Evolutionary conservation across 1,140 invertebrate genomes (phyloP).

Genomic region (Drosophila burlai): DNA sequence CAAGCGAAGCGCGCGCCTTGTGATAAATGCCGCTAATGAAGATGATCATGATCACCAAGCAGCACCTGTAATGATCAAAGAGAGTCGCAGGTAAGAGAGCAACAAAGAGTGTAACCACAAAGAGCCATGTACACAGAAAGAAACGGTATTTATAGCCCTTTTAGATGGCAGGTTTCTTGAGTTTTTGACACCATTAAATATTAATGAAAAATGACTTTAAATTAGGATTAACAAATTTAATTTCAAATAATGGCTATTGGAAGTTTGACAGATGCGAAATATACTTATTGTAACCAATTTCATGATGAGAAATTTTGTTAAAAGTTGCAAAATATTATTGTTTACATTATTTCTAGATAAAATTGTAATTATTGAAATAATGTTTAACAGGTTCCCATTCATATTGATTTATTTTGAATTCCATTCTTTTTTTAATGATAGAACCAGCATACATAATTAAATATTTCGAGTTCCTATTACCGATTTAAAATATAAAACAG

Average conservation of each 20-base stretch:
- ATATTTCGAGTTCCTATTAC: neutral
- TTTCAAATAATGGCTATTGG: no score
- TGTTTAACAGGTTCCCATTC: no score
- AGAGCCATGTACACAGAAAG: constrained; percentile 2
- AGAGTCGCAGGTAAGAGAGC: constrained; percentile 53
- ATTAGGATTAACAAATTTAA: neutral
- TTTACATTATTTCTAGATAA: neutral
- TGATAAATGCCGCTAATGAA: constrained; percentile 70
- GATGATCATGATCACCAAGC: constrained; percentile 36
- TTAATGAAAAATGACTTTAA: neutral
- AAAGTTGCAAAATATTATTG: no score
- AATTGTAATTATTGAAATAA: neutral
- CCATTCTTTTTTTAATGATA: no score
- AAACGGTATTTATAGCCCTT: neutral
- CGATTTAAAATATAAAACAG: neutral
- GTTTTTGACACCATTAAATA: neutral
- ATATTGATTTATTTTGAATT: no score
- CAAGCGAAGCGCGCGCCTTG: constrained; percentile 56
- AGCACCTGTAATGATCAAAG: constrained; percentile 35
- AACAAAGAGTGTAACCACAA: constrained; percentile 2
- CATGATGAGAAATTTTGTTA: neutral
- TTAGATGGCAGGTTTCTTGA: neutral
- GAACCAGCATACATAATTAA: neutral
- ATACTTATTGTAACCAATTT: neutral
- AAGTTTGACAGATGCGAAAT: neutral